Conservation (phyloP, 1,140 invertebrate genomes). For the Neodiprion lecontei region DNA sequence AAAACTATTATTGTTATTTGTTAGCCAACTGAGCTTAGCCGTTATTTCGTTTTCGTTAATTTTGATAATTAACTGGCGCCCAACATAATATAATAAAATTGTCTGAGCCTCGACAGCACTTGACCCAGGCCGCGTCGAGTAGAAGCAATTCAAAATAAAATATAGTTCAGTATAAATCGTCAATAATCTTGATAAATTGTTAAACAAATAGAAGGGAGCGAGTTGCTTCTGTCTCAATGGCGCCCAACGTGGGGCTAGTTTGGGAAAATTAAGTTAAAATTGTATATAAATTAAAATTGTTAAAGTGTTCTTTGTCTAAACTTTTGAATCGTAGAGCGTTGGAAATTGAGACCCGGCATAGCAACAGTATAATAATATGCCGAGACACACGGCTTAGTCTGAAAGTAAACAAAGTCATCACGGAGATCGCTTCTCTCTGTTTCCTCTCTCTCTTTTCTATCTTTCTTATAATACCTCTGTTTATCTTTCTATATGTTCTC, state of each 20-base stretch:
- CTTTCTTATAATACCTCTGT: background rate
- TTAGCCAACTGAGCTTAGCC: background rate
- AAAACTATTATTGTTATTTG: background rate
- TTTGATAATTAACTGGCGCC: background rate
- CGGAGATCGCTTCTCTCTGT: no score
- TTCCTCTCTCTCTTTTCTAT: background rate
- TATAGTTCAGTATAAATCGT: background rate
- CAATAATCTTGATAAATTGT: background rate
- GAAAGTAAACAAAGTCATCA: no score
- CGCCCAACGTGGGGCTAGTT: background rate
- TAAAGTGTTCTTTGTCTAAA: background rate
- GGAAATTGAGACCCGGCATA: background rate
- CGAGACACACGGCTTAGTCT: no score
- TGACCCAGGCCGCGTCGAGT: background rate
- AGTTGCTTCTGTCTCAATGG: background rate
- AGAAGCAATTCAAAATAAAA: background rate
- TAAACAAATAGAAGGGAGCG: no score
- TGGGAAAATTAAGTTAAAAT: background rate
- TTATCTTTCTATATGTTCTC: background rate
- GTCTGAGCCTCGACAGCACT: background rate
- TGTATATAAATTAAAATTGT: background rate
- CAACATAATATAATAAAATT: background rate
- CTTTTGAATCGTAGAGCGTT: background rate
- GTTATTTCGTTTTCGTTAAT: background rate
- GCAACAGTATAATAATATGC: background rate